Conservation (phyloP, 1,140 invertebrate species). For the Heterodera schachtii region DNA sequence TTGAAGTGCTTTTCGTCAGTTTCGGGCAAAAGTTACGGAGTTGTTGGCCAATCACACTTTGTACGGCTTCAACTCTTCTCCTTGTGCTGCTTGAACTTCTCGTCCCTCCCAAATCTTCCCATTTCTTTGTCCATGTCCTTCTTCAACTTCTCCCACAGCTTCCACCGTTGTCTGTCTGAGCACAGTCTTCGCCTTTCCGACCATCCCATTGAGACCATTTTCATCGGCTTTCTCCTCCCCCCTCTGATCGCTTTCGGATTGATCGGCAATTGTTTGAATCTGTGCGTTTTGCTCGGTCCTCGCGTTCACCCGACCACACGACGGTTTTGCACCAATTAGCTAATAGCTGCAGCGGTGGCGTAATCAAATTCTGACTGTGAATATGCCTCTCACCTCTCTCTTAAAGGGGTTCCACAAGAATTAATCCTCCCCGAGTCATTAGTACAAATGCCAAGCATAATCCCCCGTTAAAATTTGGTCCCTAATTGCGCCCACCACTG, state of each 20-base stretch:
- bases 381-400: neutral
- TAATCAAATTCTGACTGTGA: neutral
- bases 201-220: slow-evolving; percentile 27
- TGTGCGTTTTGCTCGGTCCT: slow-evolving; percentile 29
- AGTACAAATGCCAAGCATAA: too few relatives aligned
- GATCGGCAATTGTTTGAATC: slow-evolving; percentile 35
- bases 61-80: too few relatives aligned
- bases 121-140: neutral
- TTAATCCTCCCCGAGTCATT: too few relatives aligned
- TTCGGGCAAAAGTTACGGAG: too few relatives aligned
- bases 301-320: neutral
- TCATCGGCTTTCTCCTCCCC: slow-evolving; percentile 40
- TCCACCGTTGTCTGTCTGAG: slow-evolving; percentile 28
- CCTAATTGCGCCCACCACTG: too few relatives aligned
- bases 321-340: too few relatives aligned
- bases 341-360: too few relatives aligned
- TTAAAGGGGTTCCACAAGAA: too few relatives aligned
- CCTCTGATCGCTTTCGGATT: slow-evolving; percentile 36
- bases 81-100: neutral
- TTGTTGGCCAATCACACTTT: too few relatives aligned
- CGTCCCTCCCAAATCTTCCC: too few relatives aligned
- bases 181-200: slow-evolving; percentile 33
- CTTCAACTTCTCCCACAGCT: neutral
- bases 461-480: too few relatives aligned
- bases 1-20: too few relatives aligned